Base-by-base conservation (phyloP, 2,797 vertebrate species). In the Picus viridis region DNA sequence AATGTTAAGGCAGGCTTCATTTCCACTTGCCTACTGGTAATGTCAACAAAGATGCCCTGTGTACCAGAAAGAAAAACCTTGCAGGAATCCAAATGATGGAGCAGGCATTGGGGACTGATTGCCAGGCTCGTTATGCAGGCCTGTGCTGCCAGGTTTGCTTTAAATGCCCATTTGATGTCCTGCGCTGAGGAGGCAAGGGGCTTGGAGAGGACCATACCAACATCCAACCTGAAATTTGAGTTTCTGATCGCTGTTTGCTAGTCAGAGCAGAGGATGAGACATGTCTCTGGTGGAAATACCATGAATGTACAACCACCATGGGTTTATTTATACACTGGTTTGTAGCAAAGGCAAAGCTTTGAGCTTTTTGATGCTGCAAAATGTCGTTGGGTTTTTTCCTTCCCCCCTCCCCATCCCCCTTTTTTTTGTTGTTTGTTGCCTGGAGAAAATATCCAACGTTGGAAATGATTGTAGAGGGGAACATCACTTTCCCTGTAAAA, bases 31-130 rank as follows among this genome's bases (percentile, higher is more conserved):
- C 88, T 91, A 88, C 93, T 95, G 79, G 43, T 87, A 84, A 63
- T 80, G 86, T 89, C 90, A 93, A 51, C 93, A 83, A 89, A 87
- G 84, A 88, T 93, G 75, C 75, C 84, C 84, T 36, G 12, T 45
- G 72, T 86, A 93, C 92, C 84, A 93, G 87, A 78, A 84, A 91
- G 61, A 86, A 86, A 95, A 89, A n/a, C 88, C 82, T 92, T 89
- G 90, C 90, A 89, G 90, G 89, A 94, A 85, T 89, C 87, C 67
- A 80, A 77, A 73, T 88, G 83, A 79, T 89, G 64, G 58, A 80
- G 71, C 24, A 92, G 83, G 85, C 85, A 23, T 88, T 86, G 84
- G 92, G 87, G 83, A 81, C 74, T 91, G 91, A 82, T 94, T 86
- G 83, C 64, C 27, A 69, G 47, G 64, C 65, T 86, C 85, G 88